Percentiles rank a stretch among this genome's conserved stretches.
Evolutionary conservation across 35 echinoderm and acorn worm genomes (phyloP).

Genomic region (Hemicentrotus pulcherrimus): DNA sequence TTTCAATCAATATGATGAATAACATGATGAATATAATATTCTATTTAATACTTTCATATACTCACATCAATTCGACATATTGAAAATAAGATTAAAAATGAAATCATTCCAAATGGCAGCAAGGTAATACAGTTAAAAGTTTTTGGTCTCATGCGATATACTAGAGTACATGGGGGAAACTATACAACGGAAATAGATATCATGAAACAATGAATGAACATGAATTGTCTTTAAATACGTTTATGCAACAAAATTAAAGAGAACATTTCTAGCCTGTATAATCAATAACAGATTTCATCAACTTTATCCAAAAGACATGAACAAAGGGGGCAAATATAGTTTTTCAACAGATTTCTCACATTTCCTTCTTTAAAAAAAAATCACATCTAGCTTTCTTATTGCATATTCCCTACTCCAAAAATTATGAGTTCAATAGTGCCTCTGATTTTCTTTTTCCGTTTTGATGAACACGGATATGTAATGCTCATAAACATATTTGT

Average conservation of each 20-base stretch:
- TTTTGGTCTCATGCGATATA: neutral
- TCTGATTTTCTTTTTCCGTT: too few species aligned
- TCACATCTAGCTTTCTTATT: neutral
- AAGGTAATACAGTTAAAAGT: neutral
- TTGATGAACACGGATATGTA: too few species aligned
- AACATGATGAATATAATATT: constrained; percentile 14
- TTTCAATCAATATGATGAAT: neutral
- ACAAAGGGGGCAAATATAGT: too few species aligned
- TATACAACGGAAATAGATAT: neutral
- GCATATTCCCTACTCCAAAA: neutral
- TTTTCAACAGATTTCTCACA: too few species aligned
- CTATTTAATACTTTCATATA: neutral
- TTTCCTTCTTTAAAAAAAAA: too few species aligned
- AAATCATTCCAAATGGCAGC: neutral
- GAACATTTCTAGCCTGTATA: neutral
- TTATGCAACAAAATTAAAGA: neutral
- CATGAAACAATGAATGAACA: neutral
- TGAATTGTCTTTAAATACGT: neutral
- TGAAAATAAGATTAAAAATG: neutral
- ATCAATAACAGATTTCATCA: too few species aligned
- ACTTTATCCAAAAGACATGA: too few species aligned
- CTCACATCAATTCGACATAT: neutral
- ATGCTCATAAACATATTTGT: neutral
- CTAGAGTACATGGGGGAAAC: neutral
- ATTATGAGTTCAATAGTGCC: neutral